Percentiles rank a stretch among this genome's conserved stretches.
Evolutionary conservation across 1,140 invertebrate genomes (phyloP).

Genomic region (Drosophila bocki): DNA sequence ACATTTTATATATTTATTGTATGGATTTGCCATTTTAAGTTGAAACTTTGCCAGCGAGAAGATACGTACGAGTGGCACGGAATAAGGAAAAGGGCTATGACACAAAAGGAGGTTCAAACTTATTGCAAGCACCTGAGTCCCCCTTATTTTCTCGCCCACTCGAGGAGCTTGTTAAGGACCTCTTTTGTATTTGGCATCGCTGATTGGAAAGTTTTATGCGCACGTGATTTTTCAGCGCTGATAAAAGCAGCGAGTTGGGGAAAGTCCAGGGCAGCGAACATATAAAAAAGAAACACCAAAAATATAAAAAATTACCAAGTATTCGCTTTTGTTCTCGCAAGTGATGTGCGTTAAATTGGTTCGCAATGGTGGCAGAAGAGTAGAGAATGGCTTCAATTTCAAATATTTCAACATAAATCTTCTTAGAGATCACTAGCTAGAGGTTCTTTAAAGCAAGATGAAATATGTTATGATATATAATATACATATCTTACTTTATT

Average conservation of each 20-base stretch:
- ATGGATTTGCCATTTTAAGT: constrained; percentile 82
- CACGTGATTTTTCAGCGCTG: constrained; percentile 75
- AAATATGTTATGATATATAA: not conserved
- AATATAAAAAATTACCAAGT: constrained; percentile 24
- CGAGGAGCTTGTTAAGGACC: constrained; percentile 77
- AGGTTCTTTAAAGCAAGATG: not conserved
- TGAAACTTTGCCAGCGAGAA: constrained; percentile 67
- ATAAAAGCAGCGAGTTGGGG: constrained; percentile 48
- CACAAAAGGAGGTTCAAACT: constrained; percentile 67
- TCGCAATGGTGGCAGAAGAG: not conserved
- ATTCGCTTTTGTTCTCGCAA: constrained; percentile 35
- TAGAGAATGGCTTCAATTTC: not conserved
- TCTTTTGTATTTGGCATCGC: constrained; percentile 71
- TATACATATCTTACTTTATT: not conserved
- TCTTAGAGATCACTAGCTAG: not conserved
- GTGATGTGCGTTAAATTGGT: constrained; percentile 66
- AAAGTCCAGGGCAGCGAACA: constrained; percentile 29
- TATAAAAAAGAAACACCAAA: not conserved
- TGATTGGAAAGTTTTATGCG: constrained; percentile 83
- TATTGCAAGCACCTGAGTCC: constrained; percentile 65
- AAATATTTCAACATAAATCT: constrained; percentile 1
- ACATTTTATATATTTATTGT: constrained; percentile 84
- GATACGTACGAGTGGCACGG: constrained; percentile 36
- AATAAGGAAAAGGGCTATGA: constrained; percentile 32
- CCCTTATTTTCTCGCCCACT: constrained; percentile 4